Conservation (phyloP, 2,797 vertebrate genomes). For the Sebastes hubbsi region DNA sequence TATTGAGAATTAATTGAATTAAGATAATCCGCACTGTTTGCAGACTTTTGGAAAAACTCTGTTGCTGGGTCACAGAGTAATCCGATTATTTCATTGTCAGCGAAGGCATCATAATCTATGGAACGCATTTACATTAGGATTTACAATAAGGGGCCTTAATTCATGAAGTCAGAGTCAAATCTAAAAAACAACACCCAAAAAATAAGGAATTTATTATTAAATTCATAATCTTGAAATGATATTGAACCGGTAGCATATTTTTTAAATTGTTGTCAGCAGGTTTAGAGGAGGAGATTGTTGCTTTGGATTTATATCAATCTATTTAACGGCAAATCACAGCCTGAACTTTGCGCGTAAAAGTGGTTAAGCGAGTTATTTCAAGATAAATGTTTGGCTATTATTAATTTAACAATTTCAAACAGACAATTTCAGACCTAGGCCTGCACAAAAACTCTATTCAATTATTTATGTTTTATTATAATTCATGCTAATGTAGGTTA, state of each 20-base stretch:
- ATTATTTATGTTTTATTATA: not conserved
- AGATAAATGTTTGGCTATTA: not conserved
- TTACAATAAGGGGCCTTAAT: not conserved
- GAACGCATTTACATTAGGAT: conserved; percentile 11
- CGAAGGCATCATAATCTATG: conserved; percentile 57
- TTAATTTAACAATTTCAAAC: not conserved
- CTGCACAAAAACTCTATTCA: not conserved
- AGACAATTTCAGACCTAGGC: too few species aligned
- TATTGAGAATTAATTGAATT: conserved; percentile 96
- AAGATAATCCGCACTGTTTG: conserved; percentile 89
- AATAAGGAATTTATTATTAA: not conserved
- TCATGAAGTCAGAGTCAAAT: not conserved
- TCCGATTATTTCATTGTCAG: conserved; percentile 87
- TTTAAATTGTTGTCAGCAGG: not conserved
- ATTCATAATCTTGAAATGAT: not conserved
- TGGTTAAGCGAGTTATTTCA: not conserved
- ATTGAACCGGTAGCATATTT: too few species aligned
- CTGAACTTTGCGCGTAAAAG: not conserved
- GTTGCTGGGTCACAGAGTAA: conserved; percentile 74
- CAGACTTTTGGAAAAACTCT: conserved; percentile 70
- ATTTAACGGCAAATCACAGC: not conserved
- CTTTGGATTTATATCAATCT: too few species aligned
- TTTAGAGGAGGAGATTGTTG: not conserved
- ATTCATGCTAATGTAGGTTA: not conserved
- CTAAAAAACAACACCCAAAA: not conserved